Base-by-base conservation (phyloP, 2,797 vertebrate species). In the Ctenopoma multispine region DNA sequence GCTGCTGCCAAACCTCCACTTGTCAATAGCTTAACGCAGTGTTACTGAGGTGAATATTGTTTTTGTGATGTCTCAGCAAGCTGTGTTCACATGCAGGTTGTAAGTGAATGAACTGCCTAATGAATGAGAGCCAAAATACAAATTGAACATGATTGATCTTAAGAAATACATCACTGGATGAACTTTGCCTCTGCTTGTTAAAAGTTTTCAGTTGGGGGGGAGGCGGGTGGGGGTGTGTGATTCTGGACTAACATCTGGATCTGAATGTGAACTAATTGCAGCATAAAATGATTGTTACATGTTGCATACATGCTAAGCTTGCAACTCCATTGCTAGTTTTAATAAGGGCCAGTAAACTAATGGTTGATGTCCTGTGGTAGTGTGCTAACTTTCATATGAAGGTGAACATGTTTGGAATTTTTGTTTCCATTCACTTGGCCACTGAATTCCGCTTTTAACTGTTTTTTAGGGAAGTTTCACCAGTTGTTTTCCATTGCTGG, bases 31-130 rank as follows among this genome's bases (percentile, higher is more conserved):
- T 75, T 64, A 59, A 67, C 15, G 31, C 74, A 61, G 69, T 71
- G 56, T 85, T 65, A 63, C 61, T 59, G 61, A 57, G 56, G 72
- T 72, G 41, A 77, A 77, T 77, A 31, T 47, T 29, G 31, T 54
- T 73, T 56, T 62, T 51, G 27, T 24, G 60, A 53, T 23, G 48
- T 73, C 61, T 54, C 63, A 64, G 36, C 14, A 23, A 58, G 48
- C 66, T 60, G 7, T 29, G 44, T 72, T 79, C 74, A 81, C 66
- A 69, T 75, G 78, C 56, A 78, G 64, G 36, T 65, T 57, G 31
- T 12, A 48, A 58, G 70, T 56, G 61, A 75, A 51, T 55, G 4
- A 58, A 51, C 63, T 36, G 58, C 53, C 38, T 17, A 17, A 69
- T 65, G 7, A 1, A 11, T 44, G 41, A 18, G 61, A 85, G 71